Conservation (phyloP, 2,113 vertebrate genomes). For the Passer montanus region DNA sequence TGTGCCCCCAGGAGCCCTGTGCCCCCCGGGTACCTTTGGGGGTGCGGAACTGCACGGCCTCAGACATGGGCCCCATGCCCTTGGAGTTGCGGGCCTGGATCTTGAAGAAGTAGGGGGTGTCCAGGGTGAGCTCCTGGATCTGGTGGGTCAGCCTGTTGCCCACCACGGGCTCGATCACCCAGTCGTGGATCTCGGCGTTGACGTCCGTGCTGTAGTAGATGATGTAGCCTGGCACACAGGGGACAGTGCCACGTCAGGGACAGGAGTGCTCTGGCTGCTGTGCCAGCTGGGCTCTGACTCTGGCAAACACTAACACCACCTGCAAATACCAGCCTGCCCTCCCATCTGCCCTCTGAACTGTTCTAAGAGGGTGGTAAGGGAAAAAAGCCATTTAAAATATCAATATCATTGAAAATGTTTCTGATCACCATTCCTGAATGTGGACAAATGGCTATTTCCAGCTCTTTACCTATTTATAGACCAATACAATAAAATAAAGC, state of each 20-base stretch:
- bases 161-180: conserved; percentile 97
- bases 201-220: conserved; percentile 99
- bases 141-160: conserved; percentile 96
- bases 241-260: background rate
- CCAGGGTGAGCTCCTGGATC: conserved; percentile 96
- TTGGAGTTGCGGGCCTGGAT: conserved; percentile 98
- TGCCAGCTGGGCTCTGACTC: background rate
- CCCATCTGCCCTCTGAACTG: background rate
- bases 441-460: background rate
- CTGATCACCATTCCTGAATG: background rate
- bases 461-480: background rate
- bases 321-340: background rate
- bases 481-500: background rate
- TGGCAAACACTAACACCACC: background rate
- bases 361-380: accelerated
- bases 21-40: conserved; percentile 84
- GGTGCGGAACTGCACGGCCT: conserved; percentile 95
- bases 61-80: conserved; percentile 98
- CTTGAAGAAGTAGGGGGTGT: conserved; percentile 97
- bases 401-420: background rate
- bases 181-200: conserved; percentile 95
- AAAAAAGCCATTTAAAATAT: background rate
- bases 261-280: too few relatives aligned
- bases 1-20: too few relatives aligned
- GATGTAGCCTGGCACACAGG: conserved; percentile 85